Base-by-base conservation (phyloP, 2,113 vertebrate genomes). In the Coregonus clupeaformis region DNA sequence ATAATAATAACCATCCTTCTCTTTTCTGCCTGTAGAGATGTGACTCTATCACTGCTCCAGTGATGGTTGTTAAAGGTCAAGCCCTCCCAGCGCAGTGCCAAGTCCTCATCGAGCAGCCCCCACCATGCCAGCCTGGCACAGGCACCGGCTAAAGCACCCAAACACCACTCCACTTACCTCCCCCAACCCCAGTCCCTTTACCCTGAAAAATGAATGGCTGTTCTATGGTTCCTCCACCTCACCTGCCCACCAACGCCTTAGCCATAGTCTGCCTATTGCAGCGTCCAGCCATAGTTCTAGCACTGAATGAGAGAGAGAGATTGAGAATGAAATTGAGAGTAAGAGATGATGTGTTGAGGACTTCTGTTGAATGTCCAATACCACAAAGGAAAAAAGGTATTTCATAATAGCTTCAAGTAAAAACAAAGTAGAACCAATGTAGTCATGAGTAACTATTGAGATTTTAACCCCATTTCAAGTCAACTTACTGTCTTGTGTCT, bases 191-290 rank as follows among this genome's bases (percentile, higher is more conserved):
- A n/a, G 22, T 18, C 6, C 16, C 36, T 11, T 30, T 68, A 7
- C n/a, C 20, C 20, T 20, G 32, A 9, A 2, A 32, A 68, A 24
- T 13, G 22, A 47, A 47, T 24, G 67, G 32, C 6, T 68, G 67
- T 3, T 18, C 27, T 45, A 32, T 73, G 55, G 25, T 64, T 67
- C 71, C 67, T 83, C 74, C 69, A 74, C 72, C 52, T 59, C 72
- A 72, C 72, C 71, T 77, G 52, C 75, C 77, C 71, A 77, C 83
- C 71, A 68, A 79, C 77, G 77, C 80, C 83, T 85, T 85, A 84
- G 45, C 66, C 71, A 42, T 20, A 75, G 24, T 36, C 74, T 73
- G 55, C 32, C 32, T 14, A 27, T 20, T 7, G 30, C 69, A 11
- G 32, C 32, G 5, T 45, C 6, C 27, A 42, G 42, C 1, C 7